Evolutionary conservation across 2,888 invertebrate species (phyloP).

Genomic region (Agriopis aurantiaria): DNA sequence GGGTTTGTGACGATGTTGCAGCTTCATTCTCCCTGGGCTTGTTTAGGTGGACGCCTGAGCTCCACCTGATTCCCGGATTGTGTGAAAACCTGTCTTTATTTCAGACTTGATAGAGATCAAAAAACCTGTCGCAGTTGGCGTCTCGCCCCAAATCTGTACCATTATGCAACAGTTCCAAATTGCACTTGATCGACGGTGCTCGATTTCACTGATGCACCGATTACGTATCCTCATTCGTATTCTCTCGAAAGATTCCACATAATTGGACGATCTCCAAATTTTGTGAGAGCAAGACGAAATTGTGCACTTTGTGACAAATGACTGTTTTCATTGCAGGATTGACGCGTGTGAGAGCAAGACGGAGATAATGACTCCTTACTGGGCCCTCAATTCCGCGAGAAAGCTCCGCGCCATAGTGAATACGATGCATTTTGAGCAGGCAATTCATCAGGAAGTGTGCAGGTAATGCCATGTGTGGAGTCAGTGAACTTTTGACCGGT

Average conservation of each 20-base stretch:
- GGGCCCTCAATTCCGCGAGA: conserved; percentile 97
- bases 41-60: too few species aligned
- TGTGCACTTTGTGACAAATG: conserved; percentile 25
- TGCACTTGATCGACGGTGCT: conserved; percentile 25
- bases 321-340: conserved; percentile 82
- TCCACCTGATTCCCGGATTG: too few species aligned
- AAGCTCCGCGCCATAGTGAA: conserved; percentile 97
- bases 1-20: too few species aligned
- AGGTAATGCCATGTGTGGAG: conserved; percentile 83
- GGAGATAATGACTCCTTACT: conserved; percentile 97
- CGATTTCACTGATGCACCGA: conserved; percentile 26
- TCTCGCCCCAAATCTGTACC: conserved; percentile 14
- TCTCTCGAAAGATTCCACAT: conserved; percentile 23
- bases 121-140: conserved; percentile 5
- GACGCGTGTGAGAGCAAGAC: conserved; percentile 97
- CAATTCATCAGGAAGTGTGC: conserved; percentile 97
- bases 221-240: conserved; percentile 28
- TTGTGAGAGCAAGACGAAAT: conserved; percentile 13
- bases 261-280: conserved; percentile 32
- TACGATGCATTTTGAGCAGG: conserved; percentile 97
- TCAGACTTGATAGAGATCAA: conserved; percentile 5
- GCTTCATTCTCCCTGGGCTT: too few species aligned
- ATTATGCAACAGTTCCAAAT: conserved; percentile 24
- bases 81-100: neutral
- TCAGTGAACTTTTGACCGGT: conserved; percentile 31